Evolutionary conservation across 2,888 invertebrate genomes (phyloP).

Genomic region (Scaptomyza polygonia): DNA sequence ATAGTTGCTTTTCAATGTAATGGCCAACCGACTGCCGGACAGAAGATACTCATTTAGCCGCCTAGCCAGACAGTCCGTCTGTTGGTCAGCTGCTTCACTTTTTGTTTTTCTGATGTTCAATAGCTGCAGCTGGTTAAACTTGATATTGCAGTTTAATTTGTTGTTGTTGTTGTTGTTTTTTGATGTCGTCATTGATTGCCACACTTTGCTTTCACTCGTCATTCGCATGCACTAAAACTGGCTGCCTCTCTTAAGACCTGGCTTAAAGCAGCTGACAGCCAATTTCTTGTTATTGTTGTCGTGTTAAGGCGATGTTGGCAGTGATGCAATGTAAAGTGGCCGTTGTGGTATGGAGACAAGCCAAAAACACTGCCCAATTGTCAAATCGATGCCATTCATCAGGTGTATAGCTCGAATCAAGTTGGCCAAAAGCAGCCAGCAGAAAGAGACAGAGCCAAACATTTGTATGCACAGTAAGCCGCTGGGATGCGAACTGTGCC

Average conservation of each 20-base stretch:
- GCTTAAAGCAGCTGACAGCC: slow-evolving; percentile 21
- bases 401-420: slow-evolving; percentile 35
- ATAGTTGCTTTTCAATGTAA: slow-evolving; percentile 3
- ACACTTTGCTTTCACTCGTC: slow-evolving; percentile 77
- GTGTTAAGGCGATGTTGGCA: slow-evolving; percentile 16
- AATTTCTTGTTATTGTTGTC: slow-evolving; percentile 16
- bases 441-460: slow-evolving; percentile 42
- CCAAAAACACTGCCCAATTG: slow-evolving; percentile 36
- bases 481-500: slow-evolving; percentile 53
- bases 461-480: slow-evolving; percentile 69
- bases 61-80: slow-evolving; percentile 1
- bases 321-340: slow-evolving; percentile 64
- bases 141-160: slow-evolving; percentile 60
- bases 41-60: neutral
- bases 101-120: slow-evolving; percentile 8
- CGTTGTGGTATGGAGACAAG: slow-evolving; percentile 20
- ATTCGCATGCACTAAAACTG: slow-evolving; percentile 57
- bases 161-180: slow-evolving; percentile 7
- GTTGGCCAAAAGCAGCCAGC: slow-evolving; percentile 64
- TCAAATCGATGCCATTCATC: slow-evolving; percentile 67
- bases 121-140: slow-evolving; percentile 68
- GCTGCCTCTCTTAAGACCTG: slow-evolving; percentile 10
- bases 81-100: slow-evolving; percentile 65
- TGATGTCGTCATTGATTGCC: slow-evolving; percentile 82
- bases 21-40: slow-evolving; percentile 16